A percentile compares a stretch with the other conserved stretches of the same genome.
phyloP scores from a whole-genome alignment of 2,888 invertebrate genomes.

The Orchestes rusci region DNA sequence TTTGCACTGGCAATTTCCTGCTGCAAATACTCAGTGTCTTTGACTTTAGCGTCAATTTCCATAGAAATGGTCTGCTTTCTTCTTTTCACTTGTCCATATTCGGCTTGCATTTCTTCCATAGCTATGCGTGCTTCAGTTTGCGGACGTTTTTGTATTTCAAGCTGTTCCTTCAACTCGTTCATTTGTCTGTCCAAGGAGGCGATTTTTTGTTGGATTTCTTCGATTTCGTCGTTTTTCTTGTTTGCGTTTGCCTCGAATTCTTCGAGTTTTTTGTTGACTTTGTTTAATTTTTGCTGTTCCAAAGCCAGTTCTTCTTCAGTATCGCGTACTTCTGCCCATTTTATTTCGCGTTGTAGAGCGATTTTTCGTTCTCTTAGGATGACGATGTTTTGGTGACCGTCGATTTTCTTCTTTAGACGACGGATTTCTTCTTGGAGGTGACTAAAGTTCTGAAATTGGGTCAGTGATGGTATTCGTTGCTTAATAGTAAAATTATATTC shows the following conservation, averaged over 20 bases:
- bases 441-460: constrained; percentile 23
- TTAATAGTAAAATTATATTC: too few relatives aligned
- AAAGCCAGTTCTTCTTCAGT: constrained; percentile 37
- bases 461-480: too few relatives aligned
- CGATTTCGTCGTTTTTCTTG: constrained; percentile 9
- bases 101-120: constrained; percentile 42
- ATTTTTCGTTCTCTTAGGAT: constrained; percentile 36
- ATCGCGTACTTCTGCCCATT: constrained; percentile 38
- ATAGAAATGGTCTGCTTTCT: constrained; percentile 38
- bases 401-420: constrained; percentile 32
- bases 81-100: constrained; percentile 38
- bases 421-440: constrained; percentile 33
- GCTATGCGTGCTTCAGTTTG: constrained; percentile 35
- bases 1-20: constrained; percentile 40
- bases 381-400: constrained; percentile 34
- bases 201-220: constrained; percentile 9
- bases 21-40: constrained; percentile 44
- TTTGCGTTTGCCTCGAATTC: constrained; percentile 5
- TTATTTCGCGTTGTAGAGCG: constrained; percentile 35
- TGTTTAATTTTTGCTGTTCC: constrained; percentile 16
- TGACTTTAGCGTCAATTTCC: constrained; percentile 31
- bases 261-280: constrained; percentile 12
- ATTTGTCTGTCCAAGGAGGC: constrained; percentile 28
- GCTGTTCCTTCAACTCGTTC: constrained; percentile 38
- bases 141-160: constrained; percentile 40